Evolutionary conservation across 2,113 vertebrate species (phyloP), one percentile per base, ranked within the genome.

Genomic region (Corythoichthys haematopterus): DNA sequence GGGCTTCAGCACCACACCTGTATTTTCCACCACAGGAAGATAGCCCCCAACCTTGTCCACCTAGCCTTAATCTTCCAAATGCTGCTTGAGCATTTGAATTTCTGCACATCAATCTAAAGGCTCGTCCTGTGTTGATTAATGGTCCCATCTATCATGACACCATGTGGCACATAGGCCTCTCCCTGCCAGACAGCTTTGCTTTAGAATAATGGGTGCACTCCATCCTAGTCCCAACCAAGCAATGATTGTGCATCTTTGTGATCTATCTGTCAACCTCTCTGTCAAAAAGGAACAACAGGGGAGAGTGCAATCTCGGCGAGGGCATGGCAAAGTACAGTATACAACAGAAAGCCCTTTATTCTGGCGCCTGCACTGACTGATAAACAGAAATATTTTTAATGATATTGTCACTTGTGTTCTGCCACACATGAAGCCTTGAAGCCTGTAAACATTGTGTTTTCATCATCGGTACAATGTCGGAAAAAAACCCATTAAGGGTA

Each of bases 1-100:
- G 46, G 57, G 57, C 52, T 67, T 52, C 47, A 53, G 56, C 58
- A 65, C 68, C 70, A 56, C 79, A 85, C 73, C 75, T 79, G 72
- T 75, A 43, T 84, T 77, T 79, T 80, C 67, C 56, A 71, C 68
- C 68, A 57, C 66, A 65, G 68, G 53, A 73, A 72, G 71, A 68
- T 81, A 73, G 73, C 74, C 74, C 75, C 65, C 74, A 84, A 89
- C 86, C 84, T 89, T 90, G 85, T 80, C 79, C 80, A 78, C 64
- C 68, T 83, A 80, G 85, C 84, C 88, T 88, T 91, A 88, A 90
- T 92, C 87, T 90, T 87, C 77, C 86, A 91, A 91, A 90, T 90
- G 87, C 84, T 89, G 88, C 78, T 83, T 81, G 82, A 90, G 85
- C 79, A 91, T 91, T 91, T 89, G 87, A 90, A 91, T 90, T 91